Evolutionary conservation across 1,140 invertebrate genomes (phyloP).

Genomic region (Delia radicum): DNA sequence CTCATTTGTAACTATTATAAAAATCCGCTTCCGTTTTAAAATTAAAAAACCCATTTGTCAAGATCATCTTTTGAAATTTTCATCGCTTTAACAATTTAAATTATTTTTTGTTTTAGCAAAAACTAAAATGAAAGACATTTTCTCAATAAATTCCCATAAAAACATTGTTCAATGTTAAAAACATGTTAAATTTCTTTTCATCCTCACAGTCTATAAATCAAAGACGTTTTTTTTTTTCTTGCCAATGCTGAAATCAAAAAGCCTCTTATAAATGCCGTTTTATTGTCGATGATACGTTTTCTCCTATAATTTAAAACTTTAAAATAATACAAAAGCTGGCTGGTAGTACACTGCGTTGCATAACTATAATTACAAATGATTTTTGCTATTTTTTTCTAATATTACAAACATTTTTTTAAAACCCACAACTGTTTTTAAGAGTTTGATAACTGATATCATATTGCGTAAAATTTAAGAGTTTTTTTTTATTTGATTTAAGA

Average conservation of each 20-base stretch:
- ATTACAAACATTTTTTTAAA: too few species aligned
- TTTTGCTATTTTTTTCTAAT: too few species aligned
- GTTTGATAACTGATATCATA: too few species aligned
- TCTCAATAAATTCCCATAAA: constrained; percentile 13
- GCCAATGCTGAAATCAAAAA: background rate
- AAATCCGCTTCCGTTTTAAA: background rate
- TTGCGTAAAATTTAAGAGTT: too few species aligned
- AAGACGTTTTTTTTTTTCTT: background rate
- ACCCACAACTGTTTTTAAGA: too few species aligned
- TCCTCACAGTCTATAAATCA: constrained; percentile 18
- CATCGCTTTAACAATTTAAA: background rate
- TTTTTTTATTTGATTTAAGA: too few species aligned
- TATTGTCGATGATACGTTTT: background rate
- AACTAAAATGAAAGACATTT: background rate
- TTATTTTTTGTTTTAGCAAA: background rate
- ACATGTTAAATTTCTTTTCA: constrained; percentile 21
- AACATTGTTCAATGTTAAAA: constrained; percentile 5
- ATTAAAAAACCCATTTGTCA: background rate
- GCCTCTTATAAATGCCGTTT: background rate
- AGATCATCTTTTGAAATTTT: background rate
- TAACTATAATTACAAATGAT: too few species aligned
- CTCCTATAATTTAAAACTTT: background rate
- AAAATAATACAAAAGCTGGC: background rate
- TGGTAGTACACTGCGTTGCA: too few species aligned
- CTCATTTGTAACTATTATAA: too few species aligned